Percentiles rank a stretch among this genome's conserved stretches.
Conservation (phyloP, 2,888 invertebrate species). For the Epirrhoe tristata region DNA sequence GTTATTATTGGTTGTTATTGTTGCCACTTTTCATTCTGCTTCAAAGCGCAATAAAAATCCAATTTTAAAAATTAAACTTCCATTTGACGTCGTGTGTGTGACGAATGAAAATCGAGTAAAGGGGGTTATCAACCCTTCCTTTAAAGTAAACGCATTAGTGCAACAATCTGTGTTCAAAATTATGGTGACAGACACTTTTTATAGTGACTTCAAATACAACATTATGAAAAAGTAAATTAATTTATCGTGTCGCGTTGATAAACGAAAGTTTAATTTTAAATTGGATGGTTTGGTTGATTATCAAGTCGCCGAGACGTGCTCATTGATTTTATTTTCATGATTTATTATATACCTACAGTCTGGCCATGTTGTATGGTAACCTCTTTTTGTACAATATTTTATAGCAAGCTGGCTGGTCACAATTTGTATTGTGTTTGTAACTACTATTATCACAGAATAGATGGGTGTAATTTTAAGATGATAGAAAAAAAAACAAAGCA, state of each 20-base stretch:
- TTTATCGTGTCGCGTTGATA: slow-evolving; percentile 72
- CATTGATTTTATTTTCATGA: slow-evolving; percentile 30
- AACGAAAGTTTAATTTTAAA: slow-evolving; percentile 67
- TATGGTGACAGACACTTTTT: slow-evolving; percentile 80
- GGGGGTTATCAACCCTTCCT: slow-evolving; percentile 76
- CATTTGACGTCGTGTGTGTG: slow-evolving; percentile 81
- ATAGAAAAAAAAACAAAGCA: too few species aligned
- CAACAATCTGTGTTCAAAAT: slow-evolving; percentile 82
- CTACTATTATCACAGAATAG: neutral
- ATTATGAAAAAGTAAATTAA: slow-evolving; percentile 74
- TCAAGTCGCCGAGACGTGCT: slow-evolving; percentile 24
- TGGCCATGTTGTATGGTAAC: neutral
- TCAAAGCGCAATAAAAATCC: slow-evolving; percentile 74
- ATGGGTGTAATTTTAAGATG: neutral
- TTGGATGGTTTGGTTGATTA: slow-evolving; percentile 47
- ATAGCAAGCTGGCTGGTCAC: neutral
- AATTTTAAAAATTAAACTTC: slow-evolving; percentile 81
- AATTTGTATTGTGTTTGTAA: neutral
- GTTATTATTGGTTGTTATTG: slow-evolving; percentile 32
- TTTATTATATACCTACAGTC: slow-evolving; percentile 19
- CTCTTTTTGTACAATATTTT: neutral
- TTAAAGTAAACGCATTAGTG: slow-evolving; percentile 70
- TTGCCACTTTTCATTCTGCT: slow-evolving; percentile 61
- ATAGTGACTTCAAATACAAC: slow-evolving; percentile 69
- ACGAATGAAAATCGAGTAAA: slow-evolving; percentile 75